Conservation (phyloP, 2,797 vertebrate genomes). For the Atherinosoma microstoma region DNA sequence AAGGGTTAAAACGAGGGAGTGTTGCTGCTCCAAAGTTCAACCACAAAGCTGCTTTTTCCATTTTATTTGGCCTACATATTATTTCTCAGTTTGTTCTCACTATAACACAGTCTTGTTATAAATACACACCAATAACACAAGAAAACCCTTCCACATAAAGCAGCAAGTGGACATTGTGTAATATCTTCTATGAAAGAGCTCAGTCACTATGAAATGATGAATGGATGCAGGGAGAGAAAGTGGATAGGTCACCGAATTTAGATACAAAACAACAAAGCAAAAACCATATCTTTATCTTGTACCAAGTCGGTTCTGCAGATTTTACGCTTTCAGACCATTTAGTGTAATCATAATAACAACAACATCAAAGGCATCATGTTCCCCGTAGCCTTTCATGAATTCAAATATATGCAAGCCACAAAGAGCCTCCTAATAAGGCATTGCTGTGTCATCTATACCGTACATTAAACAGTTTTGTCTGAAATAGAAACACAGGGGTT, state of each 20-base stretch:
- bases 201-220: background rate
- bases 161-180: background rate
- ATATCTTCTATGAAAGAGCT: background rate
- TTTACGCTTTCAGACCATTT: constrained; percentile 7
- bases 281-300: constrained; percentile 3
- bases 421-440: constrained; percentile 16
- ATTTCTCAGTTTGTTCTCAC: background rate
- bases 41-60: background rate
- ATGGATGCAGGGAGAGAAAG: background rate
- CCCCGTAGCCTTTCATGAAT: constrained; percentile 7
- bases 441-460: background rate
- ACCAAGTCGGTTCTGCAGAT: background rate
- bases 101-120: background rate
- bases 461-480: constrained; percentile 1
- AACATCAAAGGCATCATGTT: constrained; percentile 20
- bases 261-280: background rate
- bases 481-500: constrained; percentile 4
- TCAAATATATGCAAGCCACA: constrained; percentile 20
- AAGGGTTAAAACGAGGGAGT: constrained; percentile 8
- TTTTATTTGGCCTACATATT: background rate
- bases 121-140: background rate
- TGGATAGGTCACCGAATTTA: background rate
- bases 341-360: constrained; percentile 16
- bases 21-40: constrained; percentile 39
- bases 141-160: too few relatives aligned